phyloP scores from a whole-genome alignment of 2,888 invertebrate species.

The Folsomia manolachei region DNA sequence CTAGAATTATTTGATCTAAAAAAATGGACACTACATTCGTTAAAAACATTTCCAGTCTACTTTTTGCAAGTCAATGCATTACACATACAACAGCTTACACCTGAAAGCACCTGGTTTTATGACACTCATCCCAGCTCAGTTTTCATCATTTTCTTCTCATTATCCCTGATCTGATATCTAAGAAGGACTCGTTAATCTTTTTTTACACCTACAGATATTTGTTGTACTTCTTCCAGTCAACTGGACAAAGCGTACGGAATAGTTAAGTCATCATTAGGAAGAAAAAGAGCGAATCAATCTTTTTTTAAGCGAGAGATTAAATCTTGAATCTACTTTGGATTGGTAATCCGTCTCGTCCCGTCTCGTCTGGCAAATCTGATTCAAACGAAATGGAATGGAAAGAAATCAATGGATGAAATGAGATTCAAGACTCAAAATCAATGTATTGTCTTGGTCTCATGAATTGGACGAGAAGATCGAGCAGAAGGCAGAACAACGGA shows the following conservation, averaged over 20 bases:
- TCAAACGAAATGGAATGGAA: not conserved
- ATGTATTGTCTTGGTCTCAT: not conserved
- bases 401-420: not conserved
- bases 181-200: not conserved
- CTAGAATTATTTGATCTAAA: no score
- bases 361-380: not conserved
- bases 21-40: no score
- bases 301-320: not conserved
- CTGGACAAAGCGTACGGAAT: not conserved
- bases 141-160: not conserved
- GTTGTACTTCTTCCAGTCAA: not conserved
- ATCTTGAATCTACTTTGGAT: not conserved
- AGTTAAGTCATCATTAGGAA: not conserved
- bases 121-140: not conserved
- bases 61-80: no score
- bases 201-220: not conserved
- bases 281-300: not conserved
- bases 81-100: no score
- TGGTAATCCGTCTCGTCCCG: not conserved
- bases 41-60: no score
- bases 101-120: no score
- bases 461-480: not conserved
- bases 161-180: not conserved
- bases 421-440: not conserved
- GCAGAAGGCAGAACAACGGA: not conserved